phyloP scores from a whole-genome alignment of 1,140 invertebrate genomes.

The Drosophila athabasca region DNA sequence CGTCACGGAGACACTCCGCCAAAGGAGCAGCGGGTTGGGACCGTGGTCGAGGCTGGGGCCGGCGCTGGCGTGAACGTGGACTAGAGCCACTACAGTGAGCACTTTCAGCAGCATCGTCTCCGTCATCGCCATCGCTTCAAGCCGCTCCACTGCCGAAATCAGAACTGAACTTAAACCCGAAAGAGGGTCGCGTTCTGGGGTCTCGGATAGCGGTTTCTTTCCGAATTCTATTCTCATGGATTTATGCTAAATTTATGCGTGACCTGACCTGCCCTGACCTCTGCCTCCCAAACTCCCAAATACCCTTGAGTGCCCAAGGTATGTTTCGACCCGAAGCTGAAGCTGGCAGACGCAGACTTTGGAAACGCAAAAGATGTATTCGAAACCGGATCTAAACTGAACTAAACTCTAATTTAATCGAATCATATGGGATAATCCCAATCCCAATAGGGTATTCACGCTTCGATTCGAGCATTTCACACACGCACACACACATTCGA shows the following conservation, averaged over 20 bases:
- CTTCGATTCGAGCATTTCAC: too few relatives aligned
- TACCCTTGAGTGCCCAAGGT: too few relatives aligned
- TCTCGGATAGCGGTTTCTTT: slow-evolving; percentile 3
- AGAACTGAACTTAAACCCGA: background rate
- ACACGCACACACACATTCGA: too few relatives aligned
- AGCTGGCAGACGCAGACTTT: too few relatives aligned
- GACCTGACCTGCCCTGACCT: slow-evolving; percentile 7
- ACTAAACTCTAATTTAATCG: too few relatives aligned
- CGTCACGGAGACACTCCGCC: slow-evolving; percentile 65
- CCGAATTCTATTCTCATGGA: slow-evolving; percentile 21
- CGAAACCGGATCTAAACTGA: too few relatives aligned
- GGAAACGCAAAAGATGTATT: too few relatives aligned
- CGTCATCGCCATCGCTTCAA: background rate
- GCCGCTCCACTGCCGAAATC: too few relatives aligned
- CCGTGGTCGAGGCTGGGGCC: background rate
- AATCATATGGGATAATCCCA: too few relatives aligned
- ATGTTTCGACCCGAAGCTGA: too few relatives aligned
- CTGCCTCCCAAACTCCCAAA: too few relatives aligned
- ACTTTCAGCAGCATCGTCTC: slow-evolving; percentile 29
- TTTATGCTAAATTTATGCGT: slow-evolving; percentile 74
- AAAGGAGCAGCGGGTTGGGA: slow-evolving; percentile 23
- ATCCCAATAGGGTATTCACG: too few relatives aligned
- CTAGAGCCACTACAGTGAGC: slow-evolving; percentile 14
- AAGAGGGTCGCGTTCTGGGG: background rate
- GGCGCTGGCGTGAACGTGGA: background rate